These are phyloP conservation scores for Acrocephalus arundinaceus DNA, from an alignment of 2,113 vertebrate species.

Conservation along the genomic window DNA sequence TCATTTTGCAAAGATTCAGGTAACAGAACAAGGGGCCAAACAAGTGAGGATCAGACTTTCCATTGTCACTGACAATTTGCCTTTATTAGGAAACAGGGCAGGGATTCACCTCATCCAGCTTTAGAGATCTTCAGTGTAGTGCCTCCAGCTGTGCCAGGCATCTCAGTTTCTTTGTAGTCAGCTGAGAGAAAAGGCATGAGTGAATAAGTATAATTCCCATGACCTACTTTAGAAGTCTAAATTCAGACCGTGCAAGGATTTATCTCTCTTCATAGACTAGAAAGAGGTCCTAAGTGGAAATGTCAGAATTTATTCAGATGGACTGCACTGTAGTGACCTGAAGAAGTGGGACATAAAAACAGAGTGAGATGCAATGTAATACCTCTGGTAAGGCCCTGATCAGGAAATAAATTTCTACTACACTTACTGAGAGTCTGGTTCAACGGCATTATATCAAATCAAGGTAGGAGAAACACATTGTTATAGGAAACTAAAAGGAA, in stretches of 20 bases:
- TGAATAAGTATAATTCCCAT: neutral
- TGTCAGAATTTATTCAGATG: neutral
- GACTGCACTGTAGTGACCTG: neutral
- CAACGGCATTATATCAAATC: neutral
- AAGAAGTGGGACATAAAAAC: neutral
- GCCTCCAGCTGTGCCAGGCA: slow-evolving; percentile 10
- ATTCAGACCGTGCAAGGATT: neutral
- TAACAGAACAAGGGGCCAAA: neutral
- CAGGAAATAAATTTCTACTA: neutral
- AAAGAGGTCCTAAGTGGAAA: neutral
- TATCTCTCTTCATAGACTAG: neutral
- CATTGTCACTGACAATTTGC: neutral
- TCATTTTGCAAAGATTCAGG: neutral
- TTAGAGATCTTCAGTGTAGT: neutral
- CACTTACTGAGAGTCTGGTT: neutral
- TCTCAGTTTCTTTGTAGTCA: neutral
- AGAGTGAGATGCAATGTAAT: neutral
- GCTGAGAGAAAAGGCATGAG: neutral
- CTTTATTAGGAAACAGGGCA: neutral
- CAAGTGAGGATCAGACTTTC: neutral
- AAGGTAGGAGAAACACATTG: neutral
- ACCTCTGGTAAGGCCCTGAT: neutral
- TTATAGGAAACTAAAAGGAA: neutral
- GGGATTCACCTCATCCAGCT: neutral
- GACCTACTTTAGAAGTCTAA: slow-evolving; percentile 49